These are phyloP conservation scores for Noctua pronuba DNA, from an alignment of 2,888 invertebrate species.

Conservation along the genomic window DNA sequence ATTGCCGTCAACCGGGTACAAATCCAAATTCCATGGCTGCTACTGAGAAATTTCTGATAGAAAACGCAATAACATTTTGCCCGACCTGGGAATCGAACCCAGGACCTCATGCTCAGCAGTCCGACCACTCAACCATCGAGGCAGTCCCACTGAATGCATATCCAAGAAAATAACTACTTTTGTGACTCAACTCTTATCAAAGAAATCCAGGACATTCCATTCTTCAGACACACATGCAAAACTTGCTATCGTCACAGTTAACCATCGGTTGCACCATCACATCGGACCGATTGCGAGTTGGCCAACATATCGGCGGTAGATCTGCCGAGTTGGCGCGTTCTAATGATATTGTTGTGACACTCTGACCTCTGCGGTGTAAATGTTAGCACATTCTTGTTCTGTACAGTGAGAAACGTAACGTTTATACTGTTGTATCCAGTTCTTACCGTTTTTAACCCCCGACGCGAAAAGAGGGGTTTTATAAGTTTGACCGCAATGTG, in stretches of 20 bases:
- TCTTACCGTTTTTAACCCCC: too few relatives aligned
- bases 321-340: conserved; percentile 58
- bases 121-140: too few relatives aligned
- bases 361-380: conserved; percentile 73
- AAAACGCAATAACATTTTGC: too few relatives aligned
- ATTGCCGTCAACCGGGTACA: too few relatives aligned
- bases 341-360: conserved; percentile 77
- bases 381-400: conserved; percentile 64
- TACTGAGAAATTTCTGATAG: too few relatives aligned
- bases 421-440: neutral
- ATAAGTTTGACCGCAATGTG: too few relatives aligned
- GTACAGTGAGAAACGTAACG: conserved; percentile 49
- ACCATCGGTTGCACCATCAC: conserved; percentile 50
- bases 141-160: neutral
- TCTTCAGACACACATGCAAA: conserved; percentile 7
- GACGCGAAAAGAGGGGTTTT: too few relatives aligned
- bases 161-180: neutral
- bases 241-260: conserved; percentile 29
- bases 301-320: conserved; percentile 66
- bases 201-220: conserved; percentile 13
- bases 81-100: too few relatives aligned
- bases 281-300: conserved; percentile 60
- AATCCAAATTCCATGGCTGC: too few relatives aligned
- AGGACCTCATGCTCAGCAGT: too few relatives aligned
- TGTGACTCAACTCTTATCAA: neutral